Conservation (phyloP, 1,140 invertebrate genomes). For the Nomia melanderi region DNA sequence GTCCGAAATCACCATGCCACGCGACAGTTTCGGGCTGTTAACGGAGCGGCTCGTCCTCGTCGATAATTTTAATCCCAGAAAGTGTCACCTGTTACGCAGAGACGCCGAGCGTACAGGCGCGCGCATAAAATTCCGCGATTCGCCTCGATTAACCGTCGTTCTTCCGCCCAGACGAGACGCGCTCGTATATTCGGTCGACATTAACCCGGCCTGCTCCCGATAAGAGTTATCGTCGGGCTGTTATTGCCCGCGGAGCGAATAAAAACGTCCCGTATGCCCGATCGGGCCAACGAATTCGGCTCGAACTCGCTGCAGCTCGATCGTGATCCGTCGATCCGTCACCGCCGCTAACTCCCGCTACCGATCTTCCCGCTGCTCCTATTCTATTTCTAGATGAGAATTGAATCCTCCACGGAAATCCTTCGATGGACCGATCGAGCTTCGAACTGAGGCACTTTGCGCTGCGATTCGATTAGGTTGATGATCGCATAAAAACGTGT, state of each 20-base stretch:
- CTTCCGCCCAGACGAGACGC: not conserved
- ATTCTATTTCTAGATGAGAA: slow-evolving; percentile 1
- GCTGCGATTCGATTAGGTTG: not conserved
- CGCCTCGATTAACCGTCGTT: slow-evolving; percentile 4
- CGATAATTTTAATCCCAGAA: not conserved
- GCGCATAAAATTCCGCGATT: not conserved
- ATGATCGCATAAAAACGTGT: too few relatives aligned
- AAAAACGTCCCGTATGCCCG: not conserved
- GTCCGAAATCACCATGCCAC: too few relatives aligned
- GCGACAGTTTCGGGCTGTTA: too few relatives aligned
- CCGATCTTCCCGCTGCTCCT: not conserved
- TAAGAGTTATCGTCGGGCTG: slow-evolving; percentile 51
- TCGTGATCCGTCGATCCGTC: not conserved
- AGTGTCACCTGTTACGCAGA: slow-evolving; percentile 9
- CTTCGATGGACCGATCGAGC: too few relatives aligned
- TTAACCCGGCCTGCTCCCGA: not conserved
- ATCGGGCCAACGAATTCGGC: not conserved
- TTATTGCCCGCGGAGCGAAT: slow-evolving; percentile 12
- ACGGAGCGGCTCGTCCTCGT: not conserved
- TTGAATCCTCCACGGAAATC: not conserved
- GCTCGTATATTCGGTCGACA: slow-evolving; percentile 33
- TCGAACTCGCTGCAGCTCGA: not conserved
- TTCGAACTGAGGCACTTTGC: too few relatives aligned
- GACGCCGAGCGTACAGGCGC: not conserved
- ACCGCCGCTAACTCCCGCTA: not conserved